Percentiles rank a stretch among this genome's conserved stretches.
These are phyloP conservation scores for Ormyrus nitidulus DNA, from an alignment of 2,888 invertebrate genomes.

Conservation along the genomic window DNA sequence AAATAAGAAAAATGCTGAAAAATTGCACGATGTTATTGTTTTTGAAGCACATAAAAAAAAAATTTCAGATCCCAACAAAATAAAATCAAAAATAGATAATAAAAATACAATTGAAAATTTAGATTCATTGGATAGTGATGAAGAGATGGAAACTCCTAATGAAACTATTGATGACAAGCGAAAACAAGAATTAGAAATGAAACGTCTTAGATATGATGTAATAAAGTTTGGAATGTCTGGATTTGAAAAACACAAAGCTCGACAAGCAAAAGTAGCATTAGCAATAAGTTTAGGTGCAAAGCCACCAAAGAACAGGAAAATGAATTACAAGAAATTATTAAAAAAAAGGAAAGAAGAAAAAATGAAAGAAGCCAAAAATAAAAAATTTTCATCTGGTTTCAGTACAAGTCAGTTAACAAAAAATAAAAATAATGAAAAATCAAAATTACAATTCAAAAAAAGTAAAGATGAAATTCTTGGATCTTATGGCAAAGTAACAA, in stretches of 20 bases:
- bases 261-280: slow-evolving; percentile 86
- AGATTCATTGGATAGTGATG: background rate
- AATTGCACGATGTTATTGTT: slow-evolving; percentile 60
- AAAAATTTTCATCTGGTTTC: slow-evolving; percentile 68
- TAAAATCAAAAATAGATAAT: background rate
- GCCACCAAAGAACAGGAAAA: slow-evolving; percentile 81
- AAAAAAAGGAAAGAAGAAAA: slow-evolving; percentile 80
- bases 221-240: slow-evolving; percentile 90
- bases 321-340: slow-evolving; percentile 86
- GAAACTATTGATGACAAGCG: slow-evolving; percentile 63
- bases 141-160: slow-evolving; percentile 28
- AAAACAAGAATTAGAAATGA: slow-evolving; percentile 82
- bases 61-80: slow-evolving; percentile 15
- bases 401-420: slow-evolving; percentile 60
- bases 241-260: slow-evolving; percentile 82
- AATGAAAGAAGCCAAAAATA: slow-evolving; percentile 70
- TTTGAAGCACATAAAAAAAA: slow-evolving; percentile 64
- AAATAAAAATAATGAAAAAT: slow-evolving; percentile 51
- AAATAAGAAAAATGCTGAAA: slow-evolving; percentile 56
- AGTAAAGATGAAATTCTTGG: slow-evolving; percentile 64
- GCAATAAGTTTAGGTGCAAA: slow-evolving; percentile 91
- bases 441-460: slow-evolving; percentile 41
- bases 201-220: slow-evolving; percentile 87
- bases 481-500: slow-evolving; percentile 68
- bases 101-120: background rate